Percentiles rank a stretch among this genome's conserved stretches.
These are phyloP conservation scores for Gerris lacustris DNA, from an alignment of 2,888 invertebrate genomes.

Conservation along the genomic window DNA sequence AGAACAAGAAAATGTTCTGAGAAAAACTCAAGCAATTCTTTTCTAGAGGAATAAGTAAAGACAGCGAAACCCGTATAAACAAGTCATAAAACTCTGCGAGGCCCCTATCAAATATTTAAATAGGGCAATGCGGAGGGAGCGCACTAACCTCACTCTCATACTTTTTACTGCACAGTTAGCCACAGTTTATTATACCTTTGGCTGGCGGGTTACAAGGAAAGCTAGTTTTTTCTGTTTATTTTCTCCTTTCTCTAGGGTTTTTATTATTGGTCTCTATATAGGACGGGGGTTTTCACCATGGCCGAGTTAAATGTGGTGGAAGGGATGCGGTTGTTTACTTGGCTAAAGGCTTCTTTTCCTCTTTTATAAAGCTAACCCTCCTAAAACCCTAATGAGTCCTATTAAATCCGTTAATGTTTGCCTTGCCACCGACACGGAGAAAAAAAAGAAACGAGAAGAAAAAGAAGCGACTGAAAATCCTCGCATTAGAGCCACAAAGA, in stretches of 20 bases:
- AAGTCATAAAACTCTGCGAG: not conserved
- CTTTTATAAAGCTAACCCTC: not conserved
- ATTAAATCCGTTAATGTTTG: conserved; percentile 3
- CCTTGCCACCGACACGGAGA: not conserved
- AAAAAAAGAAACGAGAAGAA: not conserved
- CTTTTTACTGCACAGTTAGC: not conserved
- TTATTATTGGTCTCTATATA: not conserved
- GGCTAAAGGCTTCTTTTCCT: not conserved
- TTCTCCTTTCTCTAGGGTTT: not conserved
- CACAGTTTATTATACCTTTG: conserved; percentile 3
- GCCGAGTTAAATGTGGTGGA: conserved; percentile 1
- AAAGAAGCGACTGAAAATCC: not conserved
- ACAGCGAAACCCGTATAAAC: not conserved
- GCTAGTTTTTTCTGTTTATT: not conserved
- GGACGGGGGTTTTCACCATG: not conserved
- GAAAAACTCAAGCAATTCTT: no score
- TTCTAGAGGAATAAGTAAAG: no score
- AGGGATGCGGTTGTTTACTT: conserved; percentile 3
- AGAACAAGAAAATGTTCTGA: no score
- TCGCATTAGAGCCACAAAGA: not conserved
- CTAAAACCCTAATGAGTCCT: not conserved
- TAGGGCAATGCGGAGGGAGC: not conserved
- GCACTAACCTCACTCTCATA: no score
- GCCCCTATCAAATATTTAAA: not conserved
- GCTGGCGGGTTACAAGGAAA: not conserved